Percentiles rank a stretch among this genome's conserved stretches.
These are phyloP conservation scores for Phasia obesa DNA, from an alignment of 2,888 invertebrate species.

Conservation along the genomic window DNA sequence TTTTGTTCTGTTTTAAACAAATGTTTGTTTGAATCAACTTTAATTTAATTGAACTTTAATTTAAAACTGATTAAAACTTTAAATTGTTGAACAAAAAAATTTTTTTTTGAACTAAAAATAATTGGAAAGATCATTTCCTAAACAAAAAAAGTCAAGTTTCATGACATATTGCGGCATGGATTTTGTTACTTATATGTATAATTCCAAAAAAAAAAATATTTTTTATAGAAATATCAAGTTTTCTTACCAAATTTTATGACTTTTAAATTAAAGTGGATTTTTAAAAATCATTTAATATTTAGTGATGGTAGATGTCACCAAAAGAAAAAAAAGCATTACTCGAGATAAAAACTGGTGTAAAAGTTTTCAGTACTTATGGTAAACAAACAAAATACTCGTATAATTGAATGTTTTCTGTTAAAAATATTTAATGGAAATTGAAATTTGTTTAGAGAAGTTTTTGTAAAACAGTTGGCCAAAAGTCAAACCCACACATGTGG, in stretches of 20 bases:
- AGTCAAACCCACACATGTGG: conserved; percentile 81
- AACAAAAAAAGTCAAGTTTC: too few species aligned
- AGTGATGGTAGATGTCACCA: background rate
- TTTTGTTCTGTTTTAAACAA: too few species aligned
- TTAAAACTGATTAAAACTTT: too few species aligned
- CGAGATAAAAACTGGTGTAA: background rate
- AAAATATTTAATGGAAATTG: conserved; percentile 56
- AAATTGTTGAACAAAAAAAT: too few species aligned
- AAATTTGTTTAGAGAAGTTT: conserved; percentile 31
- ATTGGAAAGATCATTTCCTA: too few species aligned
- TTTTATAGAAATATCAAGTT: background rate
- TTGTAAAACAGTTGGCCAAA: conserved; percentile 77
- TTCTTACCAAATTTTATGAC: background rate
- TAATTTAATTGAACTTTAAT: too few species aligned
- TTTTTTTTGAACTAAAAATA: too few species aligned
- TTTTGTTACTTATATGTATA: too few species aligned
- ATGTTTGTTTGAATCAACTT: too few species aligned
- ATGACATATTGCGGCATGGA: too few species aligned
- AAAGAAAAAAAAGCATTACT: background rate
- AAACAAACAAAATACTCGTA: conserved; percentile 50
- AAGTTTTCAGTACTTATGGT: conserved; percentile 57
- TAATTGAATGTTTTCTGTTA: background rate
- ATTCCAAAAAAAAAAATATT: too few species aligned
- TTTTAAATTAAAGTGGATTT: background rate
- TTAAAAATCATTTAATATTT: background rate